Percentiles rank a stretch among this genome's conserved stretches.
These are phyloP conservation scores for Hystrix brachyura DNA, from an alignment of 2,113 vertebrate genomes.

Conservation along the genomic window DNA sequence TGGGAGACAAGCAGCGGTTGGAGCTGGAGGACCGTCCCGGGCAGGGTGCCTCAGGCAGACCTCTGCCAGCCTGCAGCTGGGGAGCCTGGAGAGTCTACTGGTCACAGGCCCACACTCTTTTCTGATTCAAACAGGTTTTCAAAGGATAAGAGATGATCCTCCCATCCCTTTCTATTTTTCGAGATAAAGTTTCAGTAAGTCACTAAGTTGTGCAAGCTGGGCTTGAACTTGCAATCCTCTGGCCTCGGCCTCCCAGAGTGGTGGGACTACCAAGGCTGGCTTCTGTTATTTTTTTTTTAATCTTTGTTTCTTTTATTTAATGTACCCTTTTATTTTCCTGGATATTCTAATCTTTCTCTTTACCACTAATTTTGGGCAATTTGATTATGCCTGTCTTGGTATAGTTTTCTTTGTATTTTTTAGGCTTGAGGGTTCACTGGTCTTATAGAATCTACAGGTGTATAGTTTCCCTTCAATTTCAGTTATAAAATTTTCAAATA, in stretches of 20 bases:
- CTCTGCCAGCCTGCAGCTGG: not conserved
- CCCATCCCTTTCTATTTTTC: not conserved
- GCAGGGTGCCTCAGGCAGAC: not conserved
- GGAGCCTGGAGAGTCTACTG: slow-evolving; percentile 42
- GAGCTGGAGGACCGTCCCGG: not conserved
- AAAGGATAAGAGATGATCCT: not conserved
- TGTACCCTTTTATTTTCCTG: not conserved
- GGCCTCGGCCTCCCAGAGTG: not conserved
- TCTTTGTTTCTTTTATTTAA: not conserved
- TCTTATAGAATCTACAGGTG: not conserved
- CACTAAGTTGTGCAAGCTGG: not conserved
- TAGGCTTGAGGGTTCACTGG: slow-evolving; percentile 4
- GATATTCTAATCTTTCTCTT: slow-evolving; percentile 6
- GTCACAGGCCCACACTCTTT: slow-evolving; percentile 60
- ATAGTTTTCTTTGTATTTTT: not conserved
- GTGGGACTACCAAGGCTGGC: not conserved
- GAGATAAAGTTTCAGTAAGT: not conserved
- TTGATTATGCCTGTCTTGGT: not conserved
- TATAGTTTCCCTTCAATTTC: not conserved
- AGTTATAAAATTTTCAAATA: not conserved
- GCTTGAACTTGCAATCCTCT: not conserved
- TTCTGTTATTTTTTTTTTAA: not conserved
- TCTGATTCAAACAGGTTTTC: not conserved
- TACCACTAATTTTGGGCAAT: not conserved
- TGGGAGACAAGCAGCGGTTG: not conserved